Percentiles rank a stretch among this genome's conserved stretches.
These are phyloP conservation scores for Acheta domesticus DNA, from an alignment of 2,888 invertebrate genomes.

Conservation along the genomic window DNA sequence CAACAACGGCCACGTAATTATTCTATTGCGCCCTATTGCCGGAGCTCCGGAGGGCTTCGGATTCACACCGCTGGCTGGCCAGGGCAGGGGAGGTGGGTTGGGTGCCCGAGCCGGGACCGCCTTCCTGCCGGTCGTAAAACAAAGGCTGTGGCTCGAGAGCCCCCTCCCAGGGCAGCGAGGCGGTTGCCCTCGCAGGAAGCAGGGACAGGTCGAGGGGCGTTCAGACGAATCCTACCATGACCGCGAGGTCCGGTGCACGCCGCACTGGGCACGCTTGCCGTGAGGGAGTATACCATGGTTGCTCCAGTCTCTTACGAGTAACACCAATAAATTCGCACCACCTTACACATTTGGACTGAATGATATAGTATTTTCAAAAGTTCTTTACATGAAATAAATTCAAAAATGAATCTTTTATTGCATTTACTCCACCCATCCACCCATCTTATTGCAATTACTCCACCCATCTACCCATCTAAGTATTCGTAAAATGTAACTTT, in stretches of 20 bases:
- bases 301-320: no score
- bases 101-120: not conserved
- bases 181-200: not conserved
- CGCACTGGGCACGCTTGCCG: no score
- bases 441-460: no score
- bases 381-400: no score
- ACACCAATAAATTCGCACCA: no score
- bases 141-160: not conserved
- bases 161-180: not conserved
- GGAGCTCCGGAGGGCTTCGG: not conserved
- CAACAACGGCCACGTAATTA: constrained; percentile 2
- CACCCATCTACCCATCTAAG: no score
- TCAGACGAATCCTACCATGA: constrained; percentile 28
- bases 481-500: no score
- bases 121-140: not conserved
- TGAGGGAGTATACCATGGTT: no score
- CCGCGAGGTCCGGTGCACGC: not conserved
- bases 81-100: not conserved
- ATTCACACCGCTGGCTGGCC: not conserved
- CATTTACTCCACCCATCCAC: no score
- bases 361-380: no score
- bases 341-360: no score
- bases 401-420: no score
- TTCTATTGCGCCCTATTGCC: constrained; percentile 18
- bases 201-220: constrained; percentile 24